These are phyloP conservation scores for Nyleta sp. DNA, from an alignment of 2,888 invertebrate genomes.

Conservation along the genomic window DNA sequence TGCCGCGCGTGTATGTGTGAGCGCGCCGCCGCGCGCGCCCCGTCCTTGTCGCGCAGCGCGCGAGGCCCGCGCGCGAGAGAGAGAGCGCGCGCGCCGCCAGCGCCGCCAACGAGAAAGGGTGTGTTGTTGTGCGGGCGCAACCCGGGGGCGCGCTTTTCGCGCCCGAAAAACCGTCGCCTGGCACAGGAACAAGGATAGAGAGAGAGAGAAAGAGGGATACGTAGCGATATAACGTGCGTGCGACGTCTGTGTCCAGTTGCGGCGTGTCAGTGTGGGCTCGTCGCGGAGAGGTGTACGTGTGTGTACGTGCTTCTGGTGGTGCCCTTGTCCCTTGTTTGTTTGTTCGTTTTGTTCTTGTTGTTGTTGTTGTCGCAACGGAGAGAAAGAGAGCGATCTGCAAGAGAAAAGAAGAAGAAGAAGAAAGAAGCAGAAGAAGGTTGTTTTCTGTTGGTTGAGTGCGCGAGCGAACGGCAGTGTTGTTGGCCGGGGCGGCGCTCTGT, in stretches of 20 bases:
- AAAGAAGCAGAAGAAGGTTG: too few species aligned
- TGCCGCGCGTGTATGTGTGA: constrained; percentile 29
- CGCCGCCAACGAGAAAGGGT: constrained; percentile 59
- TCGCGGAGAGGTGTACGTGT: too few species aligned
- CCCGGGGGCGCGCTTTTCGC: constrained; percentile 43
- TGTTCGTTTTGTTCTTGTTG: too few species aligned
- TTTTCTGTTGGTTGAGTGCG: constrained; percentile 35
- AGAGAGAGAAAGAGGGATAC: too few species aligned
- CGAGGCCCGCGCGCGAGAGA: constrained; percentile 30
- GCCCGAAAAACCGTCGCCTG: constrained; percentile 25
- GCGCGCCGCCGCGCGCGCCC: constrained; percentile 37
- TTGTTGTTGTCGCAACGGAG: too few species aligned
- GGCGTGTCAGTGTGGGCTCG: too few species aligned
- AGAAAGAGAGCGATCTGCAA: too few species aligned
- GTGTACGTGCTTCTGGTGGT: too few species aligned
- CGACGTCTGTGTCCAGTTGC: too few species aligned
- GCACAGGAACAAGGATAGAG: constrained; percentile 10
- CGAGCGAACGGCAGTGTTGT: constrained; percentile 25
- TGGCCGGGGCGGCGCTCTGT: constrained; percentile 40
- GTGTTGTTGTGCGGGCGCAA: constrained; percentile 61
- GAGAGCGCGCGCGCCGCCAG: constrained; percentile 39
- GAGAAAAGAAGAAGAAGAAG: too few species aligned
- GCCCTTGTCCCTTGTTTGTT: too few species aligned
- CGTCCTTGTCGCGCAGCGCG: constrained; percentile 33
- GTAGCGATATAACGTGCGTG: too few species aligned